Evolutionary conservation across 37 sponge, comb jelly and placozoan species (phyloP).

Genomic region (Cliona cf. orientalis): DNA sequence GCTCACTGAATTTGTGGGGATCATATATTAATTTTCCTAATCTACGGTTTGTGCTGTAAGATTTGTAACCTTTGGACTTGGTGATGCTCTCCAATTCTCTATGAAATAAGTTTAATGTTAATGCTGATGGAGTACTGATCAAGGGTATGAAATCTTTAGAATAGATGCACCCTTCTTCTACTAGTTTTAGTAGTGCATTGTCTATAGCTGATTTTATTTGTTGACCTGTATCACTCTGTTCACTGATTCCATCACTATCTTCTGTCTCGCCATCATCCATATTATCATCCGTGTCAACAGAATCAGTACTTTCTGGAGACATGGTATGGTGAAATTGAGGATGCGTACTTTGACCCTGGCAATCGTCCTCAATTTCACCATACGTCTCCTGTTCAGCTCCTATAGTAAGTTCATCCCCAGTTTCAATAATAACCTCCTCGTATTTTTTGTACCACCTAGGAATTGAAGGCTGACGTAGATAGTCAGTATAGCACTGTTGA

Average conservation of each 20-base stretch:
- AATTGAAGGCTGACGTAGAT: not conserved
- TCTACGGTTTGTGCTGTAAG: not conserved
- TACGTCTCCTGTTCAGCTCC: not conserved
- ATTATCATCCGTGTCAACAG: no score
- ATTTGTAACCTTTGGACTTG: not conserved
- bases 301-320: no score
- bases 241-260: not conserved
- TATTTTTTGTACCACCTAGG: not conserved
- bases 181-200: not conserved
- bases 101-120: not conserved
- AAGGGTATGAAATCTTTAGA: not conserved
- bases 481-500: not conserved
- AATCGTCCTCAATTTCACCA: not conserved
- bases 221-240: not conserved
- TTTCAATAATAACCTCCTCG: not conserved
- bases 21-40: not conserved
- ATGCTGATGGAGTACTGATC: not conserved
- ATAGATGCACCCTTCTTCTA: not conserved
- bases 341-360: no score
- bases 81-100: no score
- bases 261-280: no score
- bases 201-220: not conserved
- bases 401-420: not conserved
- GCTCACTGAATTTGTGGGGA: not conserved
- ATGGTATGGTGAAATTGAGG: no score